Base-by-base conservation (phyloP, 2,888 invertebrate species). In the Carcina quercana region DNA sequence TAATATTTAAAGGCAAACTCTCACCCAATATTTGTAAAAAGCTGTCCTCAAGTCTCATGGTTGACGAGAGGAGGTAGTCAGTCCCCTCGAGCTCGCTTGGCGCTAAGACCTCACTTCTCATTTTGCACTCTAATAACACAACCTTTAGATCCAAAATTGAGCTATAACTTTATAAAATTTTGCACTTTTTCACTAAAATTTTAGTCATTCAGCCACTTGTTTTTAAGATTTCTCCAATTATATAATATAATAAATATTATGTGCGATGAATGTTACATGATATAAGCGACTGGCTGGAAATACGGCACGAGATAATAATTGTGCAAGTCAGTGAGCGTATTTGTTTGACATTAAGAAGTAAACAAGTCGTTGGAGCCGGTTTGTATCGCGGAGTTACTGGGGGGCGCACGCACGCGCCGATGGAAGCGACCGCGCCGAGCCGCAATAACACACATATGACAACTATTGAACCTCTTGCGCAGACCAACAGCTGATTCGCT, bases 21-120 rank as follows among this genome's bases (percentile, higher is more conserved):
- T 86, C 56, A 88, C 88, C 87, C 25, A 88, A 73, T 55, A 88
- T 85, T 67, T 87, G 88, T 57, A 88, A 85, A 65, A 87, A 86
- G 57, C 82, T 85, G 47, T 88, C 88, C 50, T 88, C 88, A 34
- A 88, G 58, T 53, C 86, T 73, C 67, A 88, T 87, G 10, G 88
- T 87, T 42, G 87, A 87, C 45, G 87, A 87, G 37, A 88, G 74
- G 40, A 88, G 76, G 63, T 87, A 88, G 58, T 88, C 88, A 3
- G 87, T 86, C 47, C 87, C 87, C 63, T 88, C 88, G 56, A 88
- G 68, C 69, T 88, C 88, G 44, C 79, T 82, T 28, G 85, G 83
- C 39, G 63, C 67, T 50, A 85, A 53, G 43, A 86, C 76, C 53
- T 85, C 85, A 70, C 84, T 84, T 54, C 84, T 59, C 85, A 85